Evolutionary conservation across 2,113 vertebrate species (phyloP), one percentile per base, ranked within the genome.

Genomic region (Egretta garzetta): DNA sequence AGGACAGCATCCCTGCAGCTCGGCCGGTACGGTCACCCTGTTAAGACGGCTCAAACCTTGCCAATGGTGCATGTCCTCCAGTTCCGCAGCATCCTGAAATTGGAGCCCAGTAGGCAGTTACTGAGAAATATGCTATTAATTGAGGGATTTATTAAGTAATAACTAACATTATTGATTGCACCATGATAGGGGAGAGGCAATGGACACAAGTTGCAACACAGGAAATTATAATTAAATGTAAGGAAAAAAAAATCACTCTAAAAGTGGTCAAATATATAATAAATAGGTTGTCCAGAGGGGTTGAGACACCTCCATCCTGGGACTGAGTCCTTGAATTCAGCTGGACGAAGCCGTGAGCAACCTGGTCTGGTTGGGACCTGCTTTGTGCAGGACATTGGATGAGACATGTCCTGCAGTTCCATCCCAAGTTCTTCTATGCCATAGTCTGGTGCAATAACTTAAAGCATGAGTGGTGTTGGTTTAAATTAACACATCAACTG

Each of bases 401-500:
- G 32, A 50, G 37, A 83, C 37, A 58, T 3, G 1, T 66, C n/a
- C n/a, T 0, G 0, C 6, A 1, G 35, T 32, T 47, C 43, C 50
- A 30, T 23, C 73, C 77, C 66, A 62, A 41, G 55, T 28, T 67
- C n/a, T 77, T 71, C 52, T 18, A 0, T 12, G 41, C 50, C 2
- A 1, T 13, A 14, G 39, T 53, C 67, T 88, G 41, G 50, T 0
- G 0, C 59, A 84, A 50, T 66, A 86, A 58, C 50, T 77, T 55
- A 87, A 67, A 74, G 64, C 64, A 23, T 5, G 28, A 96, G 47
- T 35, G 60, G 28, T 39, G 45, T n/a, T 91, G 66, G 75, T 91
- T 94, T 92, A 92, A 93, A 94, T 90, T 80, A 82, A 94, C 77
- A 85, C 70, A 79, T 87, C 85, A 50, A 45, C 64, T 95, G 62